Evolutionary conservation across 2,888 invertebrate species (phyloP), one percentile per base, ranked within the genome.

Genomic region (Anticlea derivata): DNA sequence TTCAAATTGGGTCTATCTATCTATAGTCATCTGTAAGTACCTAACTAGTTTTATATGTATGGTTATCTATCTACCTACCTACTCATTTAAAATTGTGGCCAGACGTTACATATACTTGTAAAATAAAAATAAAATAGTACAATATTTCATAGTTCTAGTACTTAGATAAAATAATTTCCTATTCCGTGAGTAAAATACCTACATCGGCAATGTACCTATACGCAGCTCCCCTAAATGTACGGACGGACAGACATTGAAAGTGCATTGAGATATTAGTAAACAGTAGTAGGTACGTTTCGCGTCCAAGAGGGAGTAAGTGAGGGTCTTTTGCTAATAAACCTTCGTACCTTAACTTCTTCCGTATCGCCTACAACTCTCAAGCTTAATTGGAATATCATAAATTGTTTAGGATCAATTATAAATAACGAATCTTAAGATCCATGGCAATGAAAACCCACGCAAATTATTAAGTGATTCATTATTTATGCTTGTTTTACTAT

Each of bases 201-300:
- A n/a, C 20, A 13, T 13, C 13, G 6, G 33, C 50, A 53, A 48
- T 41, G 50, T 53, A 52, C n/a, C n/a, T n/a, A n/a, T n/a, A n/a
- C 50, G 26, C 46, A 47, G 44, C 38, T 70, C 70, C 75, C 77
- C 74, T 70, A 66, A 57, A 66, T 70, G 70, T 69, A 69, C 59
- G 66, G 65, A 2, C 75, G 58, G 66, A 65, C 72, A 69, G 68
- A 66, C 69, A 78, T 79, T 75, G 78, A 73, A 73, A 81, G 80
- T 83, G 78, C 81, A 85, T 84, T 84, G 82, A 79, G 78, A 78
- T 80, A 85, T 86, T 86, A 83, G 82, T 75, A 79, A 82, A 79
- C 75, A 80, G 72, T n/a, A n/a, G 79, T 80, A 78, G 75, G n/a
- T 73, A 61, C 65, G 70, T 69, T 66, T 61, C 63, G 52, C 57